Percentiles rank a stretch among this genome's conserved stretches.
Evolutionary conservation across 2,113 vertebrate species (phyloP).

Genomic region (Dasypus novemcinctus): DNA sequence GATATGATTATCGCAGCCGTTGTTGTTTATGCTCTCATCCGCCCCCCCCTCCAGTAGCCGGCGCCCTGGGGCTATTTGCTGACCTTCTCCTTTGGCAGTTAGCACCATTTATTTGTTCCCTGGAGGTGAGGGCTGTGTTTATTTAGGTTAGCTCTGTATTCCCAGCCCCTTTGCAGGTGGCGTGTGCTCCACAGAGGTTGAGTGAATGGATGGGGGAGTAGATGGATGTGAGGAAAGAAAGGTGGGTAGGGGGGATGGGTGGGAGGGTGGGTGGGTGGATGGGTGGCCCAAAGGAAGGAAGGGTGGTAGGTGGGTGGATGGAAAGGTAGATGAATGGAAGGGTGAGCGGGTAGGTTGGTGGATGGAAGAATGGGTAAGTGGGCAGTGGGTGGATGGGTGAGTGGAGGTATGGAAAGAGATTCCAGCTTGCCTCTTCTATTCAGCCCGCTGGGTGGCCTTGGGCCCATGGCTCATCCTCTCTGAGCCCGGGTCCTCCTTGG

Average conservation of each 20-base stretch:
- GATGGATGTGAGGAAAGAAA: no score
- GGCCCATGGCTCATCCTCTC: neutral
- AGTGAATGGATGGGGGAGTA: neutral
- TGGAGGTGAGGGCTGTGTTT: neutral
- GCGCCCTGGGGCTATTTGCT: no score
- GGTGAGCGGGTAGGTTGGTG: neutral
- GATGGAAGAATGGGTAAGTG: no score
- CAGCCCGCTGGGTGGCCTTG: neutral
- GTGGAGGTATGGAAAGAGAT: neutral
- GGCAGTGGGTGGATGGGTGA: neutral
- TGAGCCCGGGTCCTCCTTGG: neutral
- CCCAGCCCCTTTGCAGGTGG: neutral
- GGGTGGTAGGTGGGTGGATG: neutral
- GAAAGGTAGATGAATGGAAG: neutral
- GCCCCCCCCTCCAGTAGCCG: neutral
- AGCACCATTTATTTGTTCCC: neutral
- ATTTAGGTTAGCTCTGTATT: neutral
- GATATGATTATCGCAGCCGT: no score
- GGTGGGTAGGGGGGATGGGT: neutral
- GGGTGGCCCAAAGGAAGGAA: neutral
- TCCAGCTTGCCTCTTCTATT: neutral
- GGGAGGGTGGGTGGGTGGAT: no score
- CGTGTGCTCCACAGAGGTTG: neutral
- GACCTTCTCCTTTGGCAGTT: neutral
- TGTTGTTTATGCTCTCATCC: accelerated